phyloP scores from a whole-genome alignment of 2,113 vertebrate species.

The Neolamprologus toae region DNA sequence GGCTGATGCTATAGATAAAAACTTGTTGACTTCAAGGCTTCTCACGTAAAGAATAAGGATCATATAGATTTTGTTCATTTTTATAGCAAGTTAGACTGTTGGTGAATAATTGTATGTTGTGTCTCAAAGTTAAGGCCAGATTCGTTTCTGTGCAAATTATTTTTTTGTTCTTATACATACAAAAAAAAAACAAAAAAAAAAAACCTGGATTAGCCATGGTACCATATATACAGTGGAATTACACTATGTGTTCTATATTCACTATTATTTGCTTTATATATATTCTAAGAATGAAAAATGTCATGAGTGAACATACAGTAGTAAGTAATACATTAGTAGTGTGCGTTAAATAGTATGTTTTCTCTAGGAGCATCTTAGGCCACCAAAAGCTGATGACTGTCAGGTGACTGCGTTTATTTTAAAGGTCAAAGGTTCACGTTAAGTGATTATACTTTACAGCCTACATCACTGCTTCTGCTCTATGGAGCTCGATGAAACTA shows the following conservation, averaged over 20 bases:
- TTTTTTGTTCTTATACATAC: neutral
- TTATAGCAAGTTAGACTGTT: neutral
- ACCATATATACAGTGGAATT: neutral
- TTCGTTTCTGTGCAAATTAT: neutral
- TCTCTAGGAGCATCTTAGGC: neutral
- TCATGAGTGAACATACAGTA: neutral
- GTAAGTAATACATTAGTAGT: neutral
- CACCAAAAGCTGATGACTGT: neutral
- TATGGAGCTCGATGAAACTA: neutral
- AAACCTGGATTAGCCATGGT: neutral
- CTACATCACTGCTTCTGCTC: neutral
- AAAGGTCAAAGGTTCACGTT: constrained; percentile 12
- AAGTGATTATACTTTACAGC: neutral
- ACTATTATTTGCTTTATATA: neutral
- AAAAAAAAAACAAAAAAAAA: neutral
- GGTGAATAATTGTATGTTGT: neutral
- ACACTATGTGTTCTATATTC: neutral
- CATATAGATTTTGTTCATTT: neutral
- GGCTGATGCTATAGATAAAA: neutral
- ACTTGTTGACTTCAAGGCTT: neutral
- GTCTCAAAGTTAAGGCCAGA: neutral
- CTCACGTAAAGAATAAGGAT: neutral
- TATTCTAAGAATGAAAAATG: neutral
- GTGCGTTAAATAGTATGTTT: neutral
- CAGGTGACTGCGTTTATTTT: neutral